Evolutionary conservation across 2,113 vertebrate genomes (phyloP), one percentile per base, ranked within the genome.

Genomic region (Elephantulus edwardii): DNA sequence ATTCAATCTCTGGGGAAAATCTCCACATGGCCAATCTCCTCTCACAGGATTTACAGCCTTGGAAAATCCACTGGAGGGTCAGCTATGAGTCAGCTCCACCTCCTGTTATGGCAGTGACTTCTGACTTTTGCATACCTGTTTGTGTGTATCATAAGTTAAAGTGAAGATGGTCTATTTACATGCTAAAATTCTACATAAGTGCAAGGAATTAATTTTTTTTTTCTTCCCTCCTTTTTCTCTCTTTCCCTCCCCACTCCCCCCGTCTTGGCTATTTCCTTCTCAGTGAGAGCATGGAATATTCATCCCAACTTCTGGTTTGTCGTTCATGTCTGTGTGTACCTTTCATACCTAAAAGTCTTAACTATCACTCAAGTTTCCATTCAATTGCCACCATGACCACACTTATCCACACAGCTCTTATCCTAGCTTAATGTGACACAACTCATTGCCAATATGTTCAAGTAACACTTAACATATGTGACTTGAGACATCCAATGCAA

Each of bases 1-100:
- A 0, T 12, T 33, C 30, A 8, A 19, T 28, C 24, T 16, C 6
- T 3, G 5, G 38, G 12, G 8, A n/a, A 12, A 35, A 10, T 33
- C 9, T 28, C n/a, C 72, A 26, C 0, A 1, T 8, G 7, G 0
- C n/a, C 2, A 33, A n/a, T n/a, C n/a, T n/a, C n/a, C n/a, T n/a
- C n/a, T n/a, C n/a, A n/a, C n/a, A n/a, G n/a, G n/a, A n/a, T n/a
- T n/a, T n/a, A n/a, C n/a, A n/a, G n/a, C n/a, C n/a, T n/a, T n/a
- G n/a, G n/a, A n/a, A n/a, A n/a, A n/a, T n/a, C n/a, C n/a, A n/a
- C n/a, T n/a, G n/a, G n/a, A n/a, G n/a, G n/a, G n/a, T n/a, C n/a
- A n/a, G n/a, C n/a, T n/a, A n/a, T n/a, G n/a, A n/a, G n/a, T n/a
- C n/a, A n/a, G n/a, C n/a, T n/a, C n/a, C n/a, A n/a, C n/a, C n/a